Conservation (phyloP, 2,797 vertebrate species). For the Manis javanica region DNA sequence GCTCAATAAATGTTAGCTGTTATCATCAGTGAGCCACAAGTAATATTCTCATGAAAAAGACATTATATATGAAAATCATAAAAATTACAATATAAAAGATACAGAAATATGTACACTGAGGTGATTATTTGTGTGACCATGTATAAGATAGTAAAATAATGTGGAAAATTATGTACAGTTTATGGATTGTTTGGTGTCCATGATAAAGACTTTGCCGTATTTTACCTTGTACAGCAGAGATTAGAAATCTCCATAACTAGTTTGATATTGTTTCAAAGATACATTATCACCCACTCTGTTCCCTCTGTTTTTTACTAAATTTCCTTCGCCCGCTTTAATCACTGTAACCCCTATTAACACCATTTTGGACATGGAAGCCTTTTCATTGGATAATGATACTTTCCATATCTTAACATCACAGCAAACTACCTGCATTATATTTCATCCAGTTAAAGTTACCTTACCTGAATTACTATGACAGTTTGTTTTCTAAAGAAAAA, state of each 20-base stretch:
- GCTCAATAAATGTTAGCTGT: background rate
- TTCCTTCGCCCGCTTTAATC: background rate
- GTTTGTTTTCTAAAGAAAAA: slow-evolving; percentile 56
- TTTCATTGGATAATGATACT: slow-evolving; percentile 8
- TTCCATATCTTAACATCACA: background rate
- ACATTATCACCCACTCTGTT: background rate
- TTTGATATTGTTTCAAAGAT: background rate
- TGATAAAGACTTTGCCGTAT: background rate
- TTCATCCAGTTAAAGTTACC: slow-evolving; percentile 30
- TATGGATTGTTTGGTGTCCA: background rate
- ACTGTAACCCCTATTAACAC: background rate
- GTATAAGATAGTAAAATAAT: background rate
- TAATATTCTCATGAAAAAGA: background rate
- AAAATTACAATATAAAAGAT: no score
- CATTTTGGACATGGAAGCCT: background rate
- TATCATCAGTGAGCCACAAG: background rate
- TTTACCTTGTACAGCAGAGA: background rate
- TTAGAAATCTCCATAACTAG: background rate
- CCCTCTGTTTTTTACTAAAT: background rate
- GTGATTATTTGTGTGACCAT: background rate
- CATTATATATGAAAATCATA: background rate
- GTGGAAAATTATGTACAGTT: background rate
- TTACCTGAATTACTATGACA: slow-evolving; percentile 8
- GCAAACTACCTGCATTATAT: background rate
- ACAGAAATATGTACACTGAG: background rate